Evolutionary conservation across 2,888 invertebrate species (phyloP).

Genomic region (Macaria notata): DNA sequence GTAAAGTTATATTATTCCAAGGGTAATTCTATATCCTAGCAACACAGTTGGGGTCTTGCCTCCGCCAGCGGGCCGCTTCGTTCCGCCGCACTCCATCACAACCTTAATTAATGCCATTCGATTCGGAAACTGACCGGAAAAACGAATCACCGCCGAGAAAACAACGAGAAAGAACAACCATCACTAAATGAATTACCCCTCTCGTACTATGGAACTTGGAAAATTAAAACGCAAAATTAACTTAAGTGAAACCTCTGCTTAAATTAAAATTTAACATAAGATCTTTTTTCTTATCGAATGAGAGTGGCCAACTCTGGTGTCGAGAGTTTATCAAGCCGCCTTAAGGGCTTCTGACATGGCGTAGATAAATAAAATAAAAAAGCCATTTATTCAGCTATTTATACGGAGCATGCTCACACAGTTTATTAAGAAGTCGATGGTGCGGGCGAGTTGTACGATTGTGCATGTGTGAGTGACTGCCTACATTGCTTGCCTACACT

Average conservation of each 20-base stretch:
- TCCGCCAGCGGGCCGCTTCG: conserved; percentile 39
- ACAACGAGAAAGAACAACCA: conserved; percentile 28
- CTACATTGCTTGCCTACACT: too few species aligned
- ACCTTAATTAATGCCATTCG: conserved; percentile 76
- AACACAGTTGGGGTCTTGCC: conserved; percentile 27
- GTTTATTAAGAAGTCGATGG: too few species aligned
- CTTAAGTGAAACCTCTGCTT: not conserved
- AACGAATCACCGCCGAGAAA: conserved; percentile 46
- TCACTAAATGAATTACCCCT: conserved; percentile 26
- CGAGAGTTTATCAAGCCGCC: too few species aligned
- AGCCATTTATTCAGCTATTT: too few species aligned
- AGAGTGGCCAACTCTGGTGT: too few species aligned
- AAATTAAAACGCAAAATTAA: not conserved
- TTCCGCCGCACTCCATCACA: conserved; percentile 58
- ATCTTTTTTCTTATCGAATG: too few species aligned
- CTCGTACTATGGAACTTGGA: conserved; percentile 13
- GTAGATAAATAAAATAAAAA: too few species aligned
- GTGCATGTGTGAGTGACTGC: too few species aligned
- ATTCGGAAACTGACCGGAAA: conserved; percentile 70
- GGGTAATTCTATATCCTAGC: conserved; percentile 5
- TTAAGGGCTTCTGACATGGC: too few species aligned
- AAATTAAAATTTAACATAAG: too few species aligned
- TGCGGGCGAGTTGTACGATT: too few species aligned
- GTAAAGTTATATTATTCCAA: not conserved
- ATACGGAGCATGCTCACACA: too few species aligned